A percentile compares a stretch with the other conserved stretches of the same genome.
Conservation (phyloP, 1,140 invertebrate genomes). For the Anagrus nilaparvatae region DNA sequence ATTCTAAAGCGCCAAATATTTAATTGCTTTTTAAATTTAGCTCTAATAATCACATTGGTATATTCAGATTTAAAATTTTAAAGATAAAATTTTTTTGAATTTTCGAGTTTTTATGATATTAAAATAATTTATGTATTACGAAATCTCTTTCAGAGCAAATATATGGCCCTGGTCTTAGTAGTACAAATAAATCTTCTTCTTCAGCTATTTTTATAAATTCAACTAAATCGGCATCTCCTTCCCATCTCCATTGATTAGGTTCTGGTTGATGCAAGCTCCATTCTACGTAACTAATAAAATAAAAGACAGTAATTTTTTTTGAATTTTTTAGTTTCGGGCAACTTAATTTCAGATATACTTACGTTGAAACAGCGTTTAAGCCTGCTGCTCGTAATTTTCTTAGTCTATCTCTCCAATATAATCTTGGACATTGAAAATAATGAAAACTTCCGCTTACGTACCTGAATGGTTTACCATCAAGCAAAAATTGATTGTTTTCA, state of each 20-base stretch:
- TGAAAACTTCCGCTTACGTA: conserved; percentile 85
- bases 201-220: conserved; percentile 68
- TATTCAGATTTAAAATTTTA: no score
- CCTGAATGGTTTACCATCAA: conserved; percentile 71
- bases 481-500: conserved; percentile 61
- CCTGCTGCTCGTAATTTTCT: conserved; percentile 73
- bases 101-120: no score
- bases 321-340: not conserved
- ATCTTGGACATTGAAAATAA: conserved; percentile 74
- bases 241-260: conserved; percentile 57
- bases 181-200: conserved; percentile 68
- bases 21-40: no score
- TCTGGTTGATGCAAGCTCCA: conserved; percentile 85
- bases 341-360: conserved; percentile 35
- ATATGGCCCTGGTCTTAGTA: conserved; percentile 84
- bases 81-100: no score
- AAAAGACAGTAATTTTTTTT: not conserved
- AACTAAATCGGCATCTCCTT: conserved; percentile 64
- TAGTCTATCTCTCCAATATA: conserved; percentile 76
- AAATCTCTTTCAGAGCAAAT: conserved; percentile 81
- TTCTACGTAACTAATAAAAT: conserved; percentile 66
- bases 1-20: no score
- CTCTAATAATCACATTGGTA: no score
- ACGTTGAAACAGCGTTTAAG: conserved; percentile 83
- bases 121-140: conserved; percentile 36